Conservation (phyloP, 2,888 invertebrate species). For the Spodoptera littoralis region DNA sequence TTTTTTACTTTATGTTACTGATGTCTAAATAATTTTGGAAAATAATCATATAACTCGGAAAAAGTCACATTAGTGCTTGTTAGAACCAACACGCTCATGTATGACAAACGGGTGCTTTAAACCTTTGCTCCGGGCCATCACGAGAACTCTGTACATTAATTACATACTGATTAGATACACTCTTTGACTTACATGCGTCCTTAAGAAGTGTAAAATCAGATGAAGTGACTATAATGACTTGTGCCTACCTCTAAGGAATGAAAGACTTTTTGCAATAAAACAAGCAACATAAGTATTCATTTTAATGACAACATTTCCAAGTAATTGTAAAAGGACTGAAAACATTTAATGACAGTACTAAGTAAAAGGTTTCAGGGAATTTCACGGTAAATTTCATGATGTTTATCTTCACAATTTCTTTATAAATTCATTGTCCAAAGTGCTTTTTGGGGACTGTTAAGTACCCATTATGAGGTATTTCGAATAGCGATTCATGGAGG, state of each 20-base stretch:
- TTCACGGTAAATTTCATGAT: conserved; percentile 15
- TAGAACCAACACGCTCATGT: no score
- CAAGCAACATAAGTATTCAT: conserved; percentile 7
- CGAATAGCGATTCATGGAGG: conserved; percentile 52
- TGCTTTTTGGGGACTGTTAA: conserved; percentile 51
- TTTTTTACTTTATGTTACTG: no score
- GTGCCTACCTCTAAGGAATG: background rate
- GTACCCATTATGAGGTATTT: conserved; percentile 52
- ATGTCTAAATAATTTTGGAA: no score
- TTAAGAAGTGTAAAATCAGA: no score
- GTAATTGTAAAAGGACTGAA: conserved; percentile 28
- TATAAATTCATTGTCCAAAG: conserved; percentile 40
- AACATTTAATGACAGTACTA: conserved; percentile 18
- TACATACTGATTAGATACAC: no score
- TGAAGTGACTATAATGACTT: no score
- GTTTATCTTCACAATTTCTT: conserved; percentile 33
- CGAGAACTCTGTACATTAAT: no score
- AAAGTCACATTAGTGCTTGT: no score
- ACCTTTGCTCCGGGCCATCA: no score
- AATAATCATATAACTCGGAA: no score
- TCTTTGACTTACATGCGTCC: no score
- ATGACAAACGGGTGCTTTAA: no score
- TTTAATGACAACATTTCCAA: conserved; percentile 13
- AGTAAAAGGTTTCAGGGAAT: conserved; percentile 30
- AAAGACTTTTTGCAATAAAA: conserved; percentile 7